Base-by-base conservation (phyloP, 2,113 vertebrate genomes). In the Tamias sibiricus region DNA sequence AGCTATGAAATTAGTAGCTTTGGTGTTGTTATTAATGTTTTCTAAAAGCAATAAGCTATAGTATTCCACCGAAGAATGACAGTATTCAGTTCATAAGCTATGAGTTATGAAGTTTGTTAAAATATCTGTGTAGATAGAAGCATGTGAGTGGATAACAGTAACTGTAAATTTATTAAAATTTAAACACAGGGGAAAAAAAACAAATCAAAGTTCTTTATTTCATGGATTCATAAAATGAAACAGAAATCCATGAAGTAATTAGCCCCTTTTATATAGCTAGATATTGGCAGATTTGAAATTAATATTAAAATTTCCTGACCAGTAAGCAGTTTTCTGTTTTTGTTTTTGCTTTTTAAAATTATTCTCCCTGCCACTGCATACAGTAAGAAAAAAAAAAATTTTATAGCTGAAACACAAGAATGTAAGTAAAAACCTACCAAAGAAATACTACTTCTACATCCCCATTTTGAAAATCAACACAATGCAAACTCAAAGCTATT, bases 81-180 rank as follows among this genome's bases (percentile, higher is more conserved):
- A 37, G 10, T 49, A 3, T 12, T 49, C 47, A 49, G 13, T 49
- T 30, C 17, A 66, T 49, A 42, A 76, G 0, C 24, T 76, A 37
- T n/a, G 26, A 96, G 4, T 44, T 47, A 66, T 57, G 4, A 4
- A 8, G 24, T 47, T 13, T 72, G 19, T 37, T 57, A 74, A 22
- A 72, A 42, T 77, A 52, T 47, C 20, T 91, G 17, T 72, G n/a
- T 79, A 81, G 30, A 52, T 57, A 68, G 47, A 42, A 6, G 3
- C 69, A 13, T 82, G 17, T 68, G 4, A 77, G 26, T 85, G 1
- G 66, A 30, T 47, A 75, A 57, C 0, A 85, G n/a, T 57, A 81
- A 89, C 7, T 28, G 35, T 81, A 86, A 69, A 88, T 71, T 32
- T 86, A 26, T 66, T 82, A 92, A 62, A 72, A 90, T 94, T 89